A percentile compares a stretch with the other conserved stretches of the same genome.
Conservation (phyloP, 2,888 invertebrate genomes). For the Orthosia cruda region DNA sequence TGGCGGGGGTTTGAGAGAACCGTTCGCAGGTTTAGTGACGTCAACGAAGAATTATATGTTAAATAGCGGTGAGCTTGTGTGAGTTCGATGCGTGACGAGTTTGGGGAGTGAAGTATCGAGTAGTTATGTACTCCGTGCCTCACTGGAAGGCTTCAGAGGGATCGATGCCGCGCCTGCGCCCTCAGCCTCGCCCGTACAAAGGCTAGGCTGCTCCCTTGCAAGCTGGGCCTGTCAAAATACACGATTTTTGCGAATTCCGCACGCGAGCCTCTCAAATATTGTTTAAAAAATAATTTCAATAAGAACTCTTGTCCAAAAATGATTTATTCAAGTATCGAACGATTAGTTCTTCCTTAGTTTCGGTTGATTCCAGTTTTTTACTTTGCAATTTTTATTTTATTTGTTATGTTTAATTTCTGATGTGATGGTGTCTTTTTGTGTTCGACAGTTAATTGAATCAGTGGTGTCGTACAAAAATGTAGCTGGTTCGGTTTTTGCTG, state of each 20-base stretch:
- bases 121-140: conserved; percentile 64
- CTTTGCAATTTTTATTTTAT: conserved; percentile 61
- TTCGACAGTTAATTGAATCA: conserved; percentile 76
- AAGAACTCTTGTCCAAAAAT: conserved; percentile 40
- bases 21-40: conserved; percentile 5
- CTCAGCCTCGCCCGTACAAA: conserved; percentile 82
- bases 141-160: conserved; percentile 78
- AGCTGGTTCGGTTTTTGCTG: conserved; percentile 72
- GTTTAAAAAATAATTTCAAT: conserved; percentile 44
- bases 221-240: conserved; percentile 86
- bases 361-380: conserved; percentile 42
- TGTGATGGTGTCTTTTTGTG: conserved; percentile 76
- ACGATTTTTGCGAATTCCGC: conserved; percentile 79
- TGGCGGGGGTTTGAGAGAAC: background rate
- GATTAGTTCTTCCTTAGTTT: conserved; percentile 37
- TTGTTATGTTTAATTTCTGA: conserved; percentile 69
- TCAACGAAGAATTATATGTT: conserved; percentile 16
- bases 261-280: conserved; percentile 69
- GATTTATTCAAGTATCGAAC: conserved; percentile 38
- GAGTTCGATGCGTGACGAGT: conserved; percentile 35
- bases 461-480: conserved; percentile 81
- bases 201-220: conserved; percentile 82
- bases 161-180: conserved; percentile 89
- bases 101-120: conserved; percentile 30
- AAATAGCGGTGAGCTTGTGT: conserved; percentile 31